A percentile compares a stretch with the other conserved stretches of the same genome.
Conservation (phyloP, 2,888 invertebrate species). For the Caenorhabditis zanzibari region DNA sequence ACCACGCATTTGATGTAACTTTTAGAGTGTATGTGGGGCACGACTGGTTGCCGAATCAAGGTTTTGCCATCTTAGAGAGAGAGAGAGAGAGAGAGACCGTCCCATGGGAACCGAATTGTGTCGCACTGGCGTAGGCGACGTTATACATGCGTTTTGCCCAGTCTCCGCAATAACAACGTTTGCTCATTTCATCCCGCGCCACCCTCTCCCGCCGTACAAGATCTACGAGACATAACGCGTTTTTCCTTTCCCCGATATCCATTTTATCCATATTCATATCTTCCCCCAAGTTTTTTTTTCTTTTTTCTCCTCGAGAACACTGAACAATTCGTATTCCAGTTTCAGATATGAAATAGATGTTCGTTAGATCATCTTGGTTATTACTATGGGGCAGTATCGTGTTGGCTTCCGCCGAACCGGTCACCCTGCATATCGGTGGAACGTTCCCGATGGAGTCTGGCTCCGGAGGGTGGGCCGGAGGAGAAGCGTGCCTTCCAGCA, state of each 20-base stretch:
- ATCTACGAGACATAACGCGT: slow-evolving; percentile 37
- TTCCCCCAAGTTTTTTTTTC: background rate
- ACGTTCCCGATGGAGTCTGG: slow-evolving; percentile 92
- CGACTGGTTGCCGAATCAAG: slow-evolving; percentile 60
- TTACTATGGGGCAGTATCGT: slow-evolving; percentile 65
- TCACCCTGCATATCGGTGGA: slow-evolving; percentile 92
- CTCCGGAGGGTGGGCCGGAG: slow-evolving; percentile 96
- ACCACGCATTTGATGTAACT: slow-evolving; percentile 55
- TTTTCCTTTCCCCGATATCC: slow-evolving; percentile 9
- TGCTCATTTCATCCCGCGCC: slow-evolving; percentile 52
- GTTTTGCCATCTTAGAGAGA: slow-evolving; percentile 61
- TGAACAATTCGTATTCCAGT: slow-evolving; percentile 2
- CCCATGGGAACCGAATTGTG: slow-evolving; percentile 52
- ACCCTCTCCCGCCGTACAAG: slow-evolving; percentile 26
- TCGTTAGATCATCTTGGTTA: slow-evolving; percentile 66
- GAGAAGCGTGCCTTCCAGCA: slow-evolving; percentile 91
- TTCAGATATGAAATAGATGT: slow-evolving; percentile 71
- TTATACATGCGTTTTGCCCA: slow-evolving; percentile 64
- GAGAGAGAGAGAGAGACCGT: too few species aligned
- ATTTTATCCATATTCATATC: slow-evolving; percentile 18
- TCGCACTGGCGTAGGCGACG: slow-evolving; percentile 58
- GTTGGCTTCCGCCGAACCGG: slow-evolving; percentile 66
- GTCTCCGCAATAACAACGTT: slow-evolving; percentile 64
- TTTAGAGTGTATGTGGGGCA: slow-evolving; percentile 36
- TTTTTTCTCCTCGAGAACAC: background rate